phyloP scores from a whole-genome alignment of 2,113 vertebrate species.

The Petaurus breviceps region DNA sequence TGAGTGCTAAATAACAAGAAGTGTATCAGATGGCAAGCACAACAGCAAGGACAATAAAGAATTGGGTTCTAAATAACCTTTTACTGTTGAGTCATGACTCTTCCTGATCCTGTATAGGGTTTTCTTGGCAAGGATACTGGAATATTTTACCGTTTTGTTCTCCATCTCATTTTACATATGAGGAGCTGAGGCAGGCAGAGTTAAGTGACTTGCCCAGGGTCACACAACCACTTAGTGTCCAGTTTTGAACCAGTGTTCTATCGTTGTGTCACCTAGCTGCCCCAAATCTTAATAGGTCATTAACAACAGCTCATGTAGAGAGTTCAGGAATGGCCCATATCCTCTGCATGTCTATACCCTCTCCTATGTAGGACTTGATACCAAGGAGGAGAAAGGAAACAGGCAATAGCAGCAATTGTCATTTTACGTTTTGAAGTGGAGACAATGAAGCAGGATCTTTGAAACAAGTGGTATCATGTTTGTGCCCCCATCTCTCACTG shows the following conservation, averaged over 20 bases:
- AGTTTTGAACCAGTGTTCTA: too few species aligned
- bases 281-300: not conserved
- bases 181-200: too few species aligned
- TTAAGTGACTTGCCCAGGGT: not conserved
- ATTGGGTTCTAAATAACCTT: too few species aligned
- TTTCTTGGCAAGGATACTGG: too few species aligned
- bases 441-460: not conserved
- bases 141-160: too few species aligned
- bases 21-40: fast-evolving
- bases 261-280: too few species aligned
- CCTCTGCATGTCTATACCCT: too few species aligned
- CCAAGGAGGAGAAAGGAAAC: not conserved
- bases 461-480: not conserved
- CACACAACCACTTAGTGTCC: not conserved
- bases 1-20: fast-evolving
- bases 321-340: too few species aligned
- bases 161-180: too few species aligned
- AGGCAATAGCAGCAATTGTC: constrained; percentile 10
- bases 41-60: not conserved
- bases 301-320: not conserved
- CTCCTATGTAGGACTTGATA: too few species aligned
- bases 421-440: constrained; percentile 45
- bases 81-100: too few species aligned
- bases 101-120: too few species aligned
- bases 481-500: constrained; percentile 14